Evolutionary conservation across 2,888 invertebrate genomes (phyloP).

Genomic region (Tipula vernalis): DNA sequence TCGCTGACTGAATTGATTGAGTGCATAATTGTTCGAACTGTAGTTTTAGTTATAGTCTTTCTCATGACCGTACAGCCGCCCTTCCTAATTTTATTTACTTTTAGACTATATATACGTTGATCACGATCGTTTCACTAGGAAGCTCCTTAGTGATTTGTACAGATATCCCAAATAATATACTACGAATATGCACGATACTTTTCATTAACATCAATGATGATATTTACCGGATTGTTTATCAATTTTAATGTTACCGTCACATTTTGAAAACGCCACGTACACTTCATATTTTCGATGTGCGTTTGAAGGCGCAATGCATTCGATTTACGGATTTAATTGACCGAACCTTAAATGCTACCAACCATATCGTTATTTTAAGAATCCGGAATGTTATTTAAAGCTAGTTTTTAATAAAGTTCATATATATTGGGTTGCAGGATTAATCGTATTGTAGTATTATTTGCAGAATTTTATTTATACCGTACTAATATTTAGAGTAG

Average conservation of each 20-base stretch:
- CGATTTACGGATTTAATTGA: neutral
- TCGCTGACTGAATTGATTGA: neutral
- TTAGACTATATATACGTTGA: neutral
- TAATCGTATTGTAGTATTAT: neutral
- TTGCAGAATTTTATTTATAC: neutral
- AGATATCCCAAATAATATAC: neutral
- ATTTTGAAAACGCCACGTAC: neutral
- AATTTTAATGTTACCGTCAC: neutral
- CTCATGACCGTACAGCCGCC: neutral
- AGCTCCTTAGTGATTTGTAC: neutral
- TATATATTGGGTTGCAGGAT: neutral
- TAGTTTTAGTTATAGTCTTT: neutral
- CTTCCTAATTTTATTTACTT: neutral
- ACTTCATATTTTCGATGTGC: neutral
- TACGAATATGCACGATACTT: neutral
- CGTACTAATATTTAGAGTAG: neutral
- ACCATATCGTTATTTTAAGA: neutral
- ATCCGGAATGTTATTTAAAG: neutral
- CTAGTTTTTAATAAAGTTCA: neutral
- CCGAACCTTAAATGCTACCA: neutral
- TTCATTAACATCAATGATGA: neutral
- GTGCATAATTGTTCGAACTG: neutral
- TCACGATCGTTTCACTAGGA: neutral
- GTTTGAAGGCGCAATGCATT: neutral
- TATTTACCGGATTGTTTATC: neutral